Percentiles rank a stretch among this genome's conserved stretches.
phyloP scores from a whole-genome alignment of 2,888 invertebrate genomes.

The Masnerella sp. region DNA sequence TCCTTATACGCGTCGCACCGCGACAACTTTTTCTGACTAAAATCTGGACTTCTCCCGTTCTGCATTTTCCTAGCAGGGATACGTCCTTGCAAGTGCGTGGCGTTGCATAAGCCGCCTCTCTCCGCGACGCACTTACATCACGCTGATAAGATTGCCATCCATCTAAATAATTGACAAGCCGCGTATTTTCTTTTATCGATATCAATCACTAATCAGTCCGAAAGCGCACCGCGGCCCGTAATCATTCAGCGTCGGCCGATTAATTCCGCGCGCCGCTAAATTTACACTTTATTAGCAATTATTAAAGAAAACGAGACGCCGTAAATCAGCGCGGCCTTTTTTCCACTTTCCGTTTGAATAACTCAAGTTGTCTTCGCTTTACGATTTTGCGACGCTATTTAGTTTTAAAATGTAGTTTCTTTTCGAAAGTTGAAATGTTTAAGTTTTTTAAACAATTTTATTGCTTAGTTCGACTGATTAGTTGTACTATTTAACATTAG shows the following conservation, averaged over 20 bases:
- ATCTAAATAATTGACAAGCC: constrained; percentile 57
- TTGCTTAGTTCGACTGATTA: no score
- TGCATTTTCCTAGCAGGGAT: no score
- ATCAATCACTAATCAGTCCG: constrained; percentile 42
- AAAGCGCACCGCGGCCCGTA: constrained; percentile 17
- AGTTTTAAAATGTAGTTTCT: constrained; percentile 22
- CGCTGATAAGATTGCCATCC: constrained; percentile 35
- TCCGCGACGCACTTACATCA: constrained; percentile 21
- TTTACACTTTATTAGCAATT: constrained; percentile 59
- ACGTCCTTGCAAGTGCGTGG: constrained; percentile 2
- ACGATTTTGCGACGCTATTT: no score
- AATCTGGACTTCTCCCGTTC: no score
- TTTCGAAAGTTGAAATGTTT: no score
- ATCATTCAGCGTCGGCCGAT: constrained; percentile 47
- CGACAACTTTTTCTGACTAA: no score
- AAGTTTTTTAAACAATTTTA: no score
- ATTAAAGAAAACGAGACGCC: constrained; percentile 43
- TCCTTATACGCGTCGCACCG: no score
- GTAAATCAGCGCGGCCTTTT: constrained; percentile 47
- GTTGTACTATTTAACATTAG: no score
- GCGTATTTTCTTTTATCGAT: constrained; percentile 49
- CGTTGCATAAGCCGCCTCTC: constrained; percentile 16
- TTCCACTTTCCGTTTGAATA: constrained; percentile 21
- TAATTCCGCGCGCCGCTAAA: constrained; percentile 42
- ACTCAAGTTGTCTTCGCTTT: constrained; percentile 40